These are phyloP conservation scores for Macroteleia sp. DNA, from an alignment of 2,888 invertebrate species.

Conservation along the genomic window DNA sequence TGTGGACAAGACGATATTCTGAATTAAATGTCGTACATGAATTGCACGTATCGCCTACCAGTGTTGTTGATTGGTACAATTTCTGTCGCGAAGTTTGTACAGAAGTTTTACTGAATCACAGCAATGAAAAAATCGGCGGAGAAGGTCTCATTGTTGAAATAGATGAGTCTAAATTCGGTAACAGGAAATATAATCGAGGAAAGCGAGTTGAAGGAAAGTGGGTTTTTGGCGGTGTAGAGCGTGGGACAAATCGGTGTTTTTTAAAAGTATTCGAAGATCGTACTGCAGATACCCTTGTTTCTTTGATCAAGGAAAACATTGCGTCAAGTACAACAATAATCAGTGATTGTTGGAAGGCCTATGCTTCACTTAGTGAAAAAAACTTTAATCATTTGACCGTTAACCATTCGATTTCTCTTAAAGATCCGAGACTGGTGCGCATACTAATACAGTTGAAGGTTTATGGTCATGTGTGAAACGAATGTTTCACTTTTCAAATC, in stretches of 20 bases:
- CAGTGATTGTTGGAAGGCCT: slow-evolving; percentile 35
- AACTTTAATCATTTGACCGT: slow-evolving; percentile 26
- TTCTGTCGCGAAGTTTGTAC: slow-evolving; percentile 48
- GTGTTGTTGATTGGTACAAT: slow-evolving; percentile 43
- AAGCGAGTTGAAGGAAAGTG: slow-evolving; percentile 40
- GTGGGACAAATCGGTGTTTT: slow-evolving; percentile 26
- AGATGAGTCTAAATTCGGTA: slow-evolving; percentile 26
- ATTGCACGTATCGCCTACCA: too few relatives aligned
- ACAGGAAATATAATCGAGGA: slow-evolving; percentile 18
- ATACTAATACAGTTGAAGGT: slow-evolving; percentile 25
- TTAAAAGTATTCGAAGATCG: slow-evolving; percentile 17
- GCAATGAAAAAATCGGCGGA: slow-evolving; percentile 1
- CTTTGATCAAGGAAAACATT: slow-evolving; percentile 25
- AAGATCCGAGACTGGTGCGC: slow-evolving; percentile 33
- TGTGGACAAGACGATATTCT: too few relatives aligned
- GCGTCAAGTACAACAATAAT: slow-evolving; percentile 39
- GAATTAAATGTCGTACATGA: too few relatives aligned
- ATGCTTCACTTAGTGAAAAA: slow-evolving; percentile 9
- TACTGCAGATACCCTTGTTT: slow-evolving; percentile 2
- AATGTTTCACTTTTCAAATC: slow-evolving; percentile 17
- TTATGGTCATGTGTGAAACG: slow-evolving; percentile 44
- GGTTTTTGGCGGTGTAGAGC: slow-evolving; percentile 40
- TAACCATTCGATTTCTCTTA: slow-evolving; percentile 31
- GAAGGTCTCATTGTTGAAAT: slow-evolving; percentile 3
- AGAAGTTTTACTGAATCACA: slow-evolving; percentile 2